Percentiles rank a stretch among this genome's conserved stretches.
These are phyloP conservation scores for Calyptommatus sinebrachiatus DNA, from an alignment of 2,113 vertebrate genomes.

Conservation along the genomic window DNA sequence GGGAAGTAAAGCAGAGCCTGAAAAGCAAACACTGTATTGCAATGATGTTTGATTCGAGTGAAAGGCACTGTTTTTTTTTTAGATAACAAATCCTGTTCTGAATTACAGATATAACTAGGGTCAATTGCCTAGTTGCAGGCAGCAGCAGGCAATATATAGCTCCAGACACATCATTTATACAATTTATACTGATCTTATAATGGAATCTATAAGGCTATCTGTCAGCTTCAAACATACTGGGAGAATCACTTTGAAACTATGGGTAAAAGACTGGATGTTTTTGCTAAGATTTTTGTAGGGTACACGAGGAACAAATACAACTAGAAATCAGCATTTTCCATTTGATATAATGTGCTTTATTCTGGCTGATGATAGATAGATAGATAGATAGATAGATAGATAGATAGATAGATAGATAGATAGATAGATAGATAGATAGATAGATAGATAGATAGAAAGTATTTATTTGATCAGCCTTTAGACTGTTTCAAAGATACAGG, in stretches of 20 bases:
- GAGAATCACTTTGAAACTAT: background rate
- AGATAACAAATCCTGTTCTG: background rate
- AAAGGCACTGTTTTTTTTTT: no score
- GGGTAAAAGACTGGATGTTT: background rate
- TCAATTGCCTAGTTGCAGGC: background rate
- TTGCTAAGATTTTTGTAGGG: background rate
- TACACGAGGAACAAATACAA: background rate
- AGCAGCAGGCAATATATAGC: background rate
- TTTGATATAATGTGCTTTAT: background rate
- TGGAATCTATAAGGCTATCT: background rate
- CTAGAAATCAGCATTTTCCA: background rate
- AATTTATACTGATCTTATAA: background rate
- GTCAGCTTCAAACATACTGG: background rate
- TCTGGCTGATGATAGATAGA: no score
- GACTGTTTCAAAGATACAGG: no score
- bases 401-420: no score
- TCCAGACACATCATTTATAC: fast-evolving
- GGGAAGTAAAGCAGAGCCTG: background rate
- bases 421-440: no score
- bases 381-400: no score
- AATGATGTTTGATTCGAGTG: no score
- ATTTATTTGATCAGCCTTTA: no score
- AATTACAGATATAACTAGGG: fast-evolving
- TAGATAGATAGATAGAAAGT: no score
- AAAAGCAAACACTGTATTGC: no score